Base-by-base conservation (phyloP, 2,888 invertebrate genomes). In the Pyralis farinalis region DNA sequence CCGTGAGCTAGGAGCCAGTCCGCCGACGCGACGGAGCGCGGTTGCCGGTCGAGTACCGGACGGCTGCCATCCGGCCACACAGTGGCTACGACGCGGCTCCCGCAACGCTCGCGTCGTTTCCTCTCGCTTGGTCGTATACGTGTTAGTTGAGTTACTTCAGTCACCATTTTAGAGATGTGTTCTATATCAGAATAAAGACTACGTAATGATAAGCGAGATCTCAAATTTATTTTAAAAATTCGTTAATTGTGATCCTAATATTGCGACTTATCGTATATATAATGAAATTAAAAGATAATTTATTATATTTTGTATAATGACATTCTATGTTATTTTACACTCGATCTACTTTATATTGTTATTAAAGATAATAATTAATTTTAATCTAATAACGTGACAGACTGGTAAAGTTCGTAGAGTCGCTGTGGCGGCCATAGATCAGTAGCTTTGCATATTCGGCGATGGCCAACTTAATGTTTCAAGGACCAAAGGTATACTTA, bases 371-470 rank as follows among this genome's bases (percentile, higher is more conserved):
- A 86, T 86, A 83, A 87, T 88, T 87, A 87, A 86, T 87, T 87
- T 88, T 86, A 87, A 88, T 86, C 85, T 85, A 85, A 88, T 86
- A 85, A 87, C 77, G 83, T 84, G 83, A 86, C 88, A 87, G 88
- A 87, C 88, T 88, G 87, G 88, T 88, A 86, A 87, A 85, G 87
- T 88, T 87, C 82, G 86, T 87, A 88, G 87, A 84, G 87, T 87
- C 86, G 86, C 87, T 69, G 78, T 70, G 80, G 87, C 88, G 87
- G 85, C 85, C 80, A 82, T 88, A 87, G 87, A 82, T 84, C 87
- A 79, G 86, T 88, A 88, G 88, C 85, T 86, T 87, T 86, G 87
- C 88, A 83, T 87, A 87, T 80, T 85, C 86, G 87, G 88, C 87
- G 78, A 81, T 75, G 83, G 86, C 87, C 87, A 86, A 86, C 77